A percentile compares a stretch with the other conserved stretches of the same genome.
Evolutionary conservation across 92 coral and sea anemone genomes (phyloP).

Genomic region (Virgularia gustaviana): DNA sequence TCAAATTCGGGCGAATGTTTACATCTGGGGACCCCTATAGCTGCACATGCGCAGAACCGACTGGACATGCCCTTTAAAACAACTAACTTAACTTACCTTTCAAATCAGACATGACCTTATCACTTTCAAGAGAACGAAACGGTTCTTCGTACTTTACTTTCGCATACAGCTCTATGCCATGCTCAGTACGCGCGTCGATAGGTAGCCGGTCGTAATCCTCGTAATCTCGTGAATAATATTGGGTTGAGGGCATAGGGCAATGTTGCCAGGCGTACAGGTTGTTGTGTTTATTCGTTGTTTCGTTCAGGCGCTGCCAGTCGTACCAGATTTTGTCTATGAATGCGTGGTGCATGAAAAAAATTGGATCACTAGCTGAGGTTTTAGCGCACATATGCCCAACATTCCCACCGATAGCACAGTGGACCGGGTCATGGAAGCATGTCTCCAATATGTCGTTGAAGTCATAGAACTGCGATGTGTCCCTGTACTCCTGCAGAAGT

Average conservation of each 20-base stretch:
- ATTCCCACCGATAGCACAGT: slow-evolving; percentile 63
- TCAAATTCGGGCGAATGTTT: too few species aligned
- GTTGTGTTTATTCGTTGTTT: slow-evolving; percentile 24
- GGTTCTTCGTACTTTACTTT: too few species aligned
- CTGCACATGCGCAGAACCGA: background rate
- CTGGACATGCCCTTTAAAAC: background rate
- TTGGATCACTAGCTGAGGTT: slow-evolving; percentile 64
- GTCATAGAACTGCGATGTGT: background rate
- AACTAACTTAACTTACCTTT: background rate
- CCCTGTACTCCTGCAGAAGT: too few species aligned
- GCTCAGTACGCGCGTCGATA: background rate
- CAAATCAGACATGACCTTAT: background rate
- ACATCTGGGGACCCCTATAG: too few species aligned
- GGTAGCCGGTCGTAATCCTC: background rate
- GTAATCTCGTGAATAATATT: slow-evolving; percentile 28
- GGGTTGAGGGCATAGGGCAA: slow-evolving; percentile 12
- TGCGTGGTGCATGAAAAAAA: slow-evolving; percentile 65
- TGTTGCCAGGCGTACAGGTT: background rate
- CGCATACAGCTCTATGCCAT: too few species aligned
- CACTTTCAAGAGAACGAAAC: too few species aligned
- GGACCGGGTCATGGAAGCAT: slow-evolving; percentile 55
- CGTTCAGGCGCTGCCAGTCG: slow-evolving; percentile 72
- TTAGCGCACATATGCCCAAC: slow-evolving; percentile 62
- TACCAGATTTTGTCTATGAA: slow-evolving; percentile 73
- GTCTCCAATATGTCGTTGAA: too few species aligned